Conservation (phyloP, 2,113 vertebrate genomes). For the Embiotoca jacksoni region DNA sequence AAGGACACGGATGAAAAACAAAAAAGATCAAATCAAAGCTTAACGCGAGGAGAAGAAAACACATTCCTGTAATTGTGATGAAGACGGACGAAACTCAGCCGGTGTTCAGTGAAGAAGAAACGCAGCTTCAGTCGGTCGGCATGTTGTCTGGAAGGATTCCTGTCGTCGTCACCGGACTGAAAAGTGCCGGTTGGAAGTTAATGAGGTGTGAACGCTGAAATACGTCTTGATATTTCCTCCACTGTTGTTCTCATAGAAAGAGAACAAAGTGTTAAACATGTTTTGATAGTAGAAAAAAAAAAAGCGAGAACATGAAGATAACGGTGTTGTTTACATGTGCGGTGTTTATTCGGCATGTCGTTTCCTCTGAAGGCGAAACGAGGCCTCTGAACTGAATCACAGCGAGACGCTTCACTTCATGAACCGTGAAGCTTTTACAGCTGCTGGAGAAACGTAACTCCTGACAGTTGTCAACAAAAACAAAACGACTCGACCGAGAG, state of each 20-base stretch:
- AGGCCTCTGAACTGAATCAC: constrained; percentile 18
- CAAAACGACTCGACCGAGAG: neutral
- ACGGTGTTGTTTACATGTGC: constrained; percentile 3
- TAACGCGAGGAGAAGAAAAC: constrained; percentile 21
- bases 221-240: neutral
- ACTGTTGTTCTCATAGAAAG: constrained; percentile 12
- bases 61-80: neutral
- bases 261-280: neutral
- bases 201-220: constrained; percentile 58
- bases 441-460: neutral
- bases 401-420: neutral
- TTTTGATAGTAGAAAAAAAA: too few species aligned
- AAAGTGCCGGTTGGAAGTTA: constrained; percentile 50
- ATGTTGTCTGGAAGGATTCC: constrained; percentile 48
- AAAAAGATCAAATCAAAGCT: constrained; percentile 52
- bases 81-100: neutral
- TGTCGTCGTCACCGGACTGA: constrained; percentile 38
- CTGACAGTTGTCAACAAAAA: constrained; percentile 6
- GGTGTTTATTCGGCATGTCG: neutral
- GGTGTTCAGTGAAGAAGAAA: constrained; percentile 15
- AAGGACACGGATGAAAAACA: neutral
- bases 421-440: neutral
- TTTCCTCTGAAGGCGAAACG: neutral
- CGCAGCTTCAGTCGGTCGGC: constrained; percentile 42
- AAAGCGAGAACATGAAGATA: too few species aligned